phyloP scores from a whole-genome alignment of 1,140 invertebrate species.

The Amyelois transitella region DNA sequence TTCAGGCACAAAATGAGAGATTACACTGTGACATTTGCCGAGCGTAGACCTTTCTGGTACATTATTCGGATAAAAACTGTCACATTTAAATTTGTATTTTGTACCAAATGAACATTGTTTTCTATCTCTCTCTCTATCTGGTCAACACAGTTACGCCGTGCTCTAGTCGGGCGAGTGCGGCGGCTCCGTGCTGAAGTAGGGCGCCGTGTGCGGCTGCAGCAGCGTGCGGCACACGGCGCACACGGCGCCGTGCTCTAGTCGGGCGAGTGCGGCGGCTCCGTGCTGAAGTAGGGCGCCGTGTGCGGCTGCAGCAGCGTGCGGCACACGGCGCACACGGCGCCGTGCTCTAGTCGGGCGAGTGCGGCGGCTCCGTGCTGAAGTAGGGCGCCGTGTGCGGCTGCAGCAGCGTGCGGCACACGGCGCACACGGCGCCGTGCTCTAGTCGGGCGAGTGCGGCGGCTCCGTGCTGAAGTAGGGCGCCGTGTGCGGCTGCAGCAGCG shows the following conservation, averaged over 20 bases:
- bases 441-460: conserved; percentile 83
- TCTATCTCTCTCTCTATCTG: too few relatives aligned
- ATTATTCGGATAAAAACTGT: too few relatives aligned
- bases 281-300: conserved; percentile 96
- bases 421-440: conserved; percentile 82
- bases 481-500: conserved; percentile 76
- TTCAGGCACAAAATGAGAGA: too few relatives aligned
- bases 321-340: conserved; percentile 96
- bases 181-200: conserved; percentile 94
- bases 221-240: conserved; percentile 98
- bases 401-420: conserved; percentile 78
- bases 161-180: conserved; percentile 78
- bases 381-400: conserved; percentile 85
- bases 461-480: conserved; percentile 95
- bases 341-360: conserved; percentile 80
- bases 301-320: conserved; percentile 96
- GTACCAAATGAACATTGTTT: conserved; percentile 43
- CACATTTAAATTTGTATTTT: too few relatives aligned
- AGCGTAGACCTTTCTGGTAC: too few relatives aligned
- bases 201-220: conserved; percentile 92
- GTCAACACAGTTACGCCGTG: too few relatives aligned
- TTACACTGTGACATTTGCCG: too few relatives aligned
- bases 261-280: conserved; percentile 83
- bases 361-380: conserved; percentile 95
- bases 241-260: conserved; percentile 77